These are phyloP conservation scores for Myanophis thanlyinensis DNA, from an alignment of 2,113 vertebrate species.

Conservation along the genomic window DNA sequence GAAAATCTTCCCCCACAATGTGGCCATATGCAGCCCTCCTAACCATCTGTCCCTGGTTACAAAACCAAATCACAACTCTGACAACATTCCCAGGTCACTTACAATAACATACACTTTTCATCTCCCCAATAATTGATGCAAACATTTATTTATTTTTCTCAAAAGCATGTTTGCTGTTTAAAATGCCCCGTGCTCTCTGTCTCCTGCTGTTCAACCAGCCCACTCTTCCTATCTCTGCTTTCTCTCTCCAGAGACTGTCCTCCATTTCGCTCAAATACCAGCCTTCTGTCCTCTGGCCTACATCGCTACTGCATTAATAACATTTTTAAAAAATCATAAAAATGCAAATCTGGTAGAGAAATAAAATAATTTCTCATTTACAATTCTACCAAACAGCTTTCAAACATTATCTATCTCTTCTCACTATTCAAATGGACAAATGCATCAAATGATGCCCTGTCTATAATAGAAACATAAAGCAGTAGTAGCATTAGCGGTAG, in stretches of 20 bases:
- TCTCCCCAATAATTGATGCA: background rate
- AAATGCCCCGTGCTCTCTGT: background rate
- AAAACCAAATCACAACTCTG: background rate
- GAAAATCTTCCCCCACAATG: background rate
- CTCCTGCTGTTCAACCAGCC: background rate
- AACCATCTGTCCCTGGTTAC: background rate
- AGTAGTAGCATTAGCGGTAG: too few species aligned
- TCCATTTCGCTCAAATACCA: background rate
- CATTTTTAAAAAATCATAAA: background rate
- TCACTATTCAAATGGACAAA: background rate
- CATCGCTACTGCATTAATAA: background rate
- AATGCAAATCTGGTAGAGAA: background rate
- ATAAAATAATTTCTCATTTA: background rate
- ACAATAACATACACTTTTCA: background rate
- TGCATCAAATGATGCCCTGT: background rate
- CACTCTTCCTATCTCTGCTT: background rate
- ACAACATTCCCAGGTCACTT: background rate
- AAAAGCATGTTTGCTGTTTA: background rate
- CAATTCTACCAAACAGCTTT: background rate
- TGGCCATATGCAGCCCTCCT: background rate
- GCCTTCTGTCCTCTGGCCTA: background rate
- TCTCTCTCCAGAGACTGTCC: background rate
- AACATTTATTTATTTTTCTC: background rate
- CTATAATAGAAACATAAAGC: background rate
- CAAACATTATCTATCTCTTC: background rate